Conservation (phyloP, 2,113 vertebrate species). For the Antechinus flavipes region DNA sequence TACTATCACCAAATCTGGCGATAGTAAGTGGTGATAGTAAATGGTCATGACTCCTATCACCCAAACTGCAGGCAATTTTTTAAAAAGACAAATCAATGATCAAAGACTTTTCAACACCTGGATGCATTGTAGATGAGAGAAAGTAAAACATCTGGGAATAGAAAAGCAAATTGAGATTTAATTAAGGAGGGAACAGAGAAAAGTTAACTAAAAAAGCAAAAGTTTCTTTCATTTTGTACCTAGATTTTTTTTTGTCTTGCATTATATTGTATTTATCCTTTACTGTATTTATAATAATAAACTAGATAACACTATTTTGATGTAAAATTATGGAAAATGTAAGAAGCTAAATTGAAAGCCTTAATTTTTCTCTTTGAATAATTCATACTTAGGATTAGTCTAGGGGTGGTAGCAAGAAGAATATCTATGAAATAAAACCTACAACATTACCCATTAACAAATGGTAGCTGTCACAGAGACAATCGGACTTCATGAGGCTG, state of each 20-base stretch:
- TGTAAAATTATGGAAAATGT: not conserved
- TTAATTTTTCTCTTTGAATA: not conserved
- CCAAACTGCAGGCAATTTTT: not conserved
- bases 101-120: constrained; percentile 1
- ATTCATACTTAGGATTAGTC: not conserved
- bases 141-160: constrained; percentile 7
- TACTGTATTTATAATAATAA: constrained; percentile 34
- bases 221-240: not conserved
- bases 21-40: not conserved
- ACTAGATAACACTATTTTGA: not conserved
- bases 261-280: constrained; percentile 40
- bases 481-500: not conserved
- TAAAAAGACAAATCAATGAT: not conserved
- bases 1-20: not conserved
- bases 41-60: not conserved
- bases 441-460: not conserved
- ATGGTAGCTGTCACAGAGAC: not conserved
- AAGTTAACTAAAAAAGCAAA: not conserved
- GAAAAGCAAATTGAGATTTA: constrained; percentile 44
- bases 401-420: not conserved
- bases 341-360: not conserved
- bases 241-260: not conserved
- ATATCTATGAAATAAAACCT: not conserved
- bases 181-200: constrained; percentile 46
- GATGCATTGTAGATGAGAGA: not conserved